Evolutionary conservation across 1,140 invertebrate species (phyloP).

Genomic region (Aradophagus sp.): DNA sequence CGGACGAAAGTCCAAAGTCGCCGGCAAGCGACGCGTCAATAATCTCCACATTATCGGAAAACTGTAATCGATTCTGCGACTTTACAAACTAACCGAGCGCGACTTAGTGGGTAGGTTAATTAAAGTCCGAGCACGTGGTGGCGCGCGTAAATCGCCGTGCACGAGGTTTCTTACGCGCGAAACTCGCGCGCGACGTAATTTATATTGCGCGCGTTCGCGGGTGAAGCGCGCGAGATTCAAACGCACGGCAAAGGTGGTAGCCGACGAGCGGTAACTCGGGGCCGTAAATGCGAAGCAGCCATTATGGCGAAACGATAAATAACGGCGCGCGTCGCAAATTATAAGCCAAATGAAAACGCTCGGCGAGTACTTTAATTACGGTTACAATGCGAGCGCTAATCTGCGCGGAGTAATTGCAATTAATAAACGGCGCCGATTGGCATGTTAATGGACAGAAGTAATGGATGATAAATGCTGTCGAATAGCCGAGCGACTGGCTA

Average conservation of each 20-base stretch:
- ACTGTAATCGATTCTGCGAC: no score
- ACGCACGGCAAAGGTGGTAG: slow-evolving; percentile 17
- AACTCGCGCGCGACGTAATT: no score
- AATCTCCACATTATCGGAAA: no score
- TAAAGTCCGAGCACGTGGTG: no score
- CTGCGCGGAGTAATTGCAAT: slow-evolving; percentile 53
- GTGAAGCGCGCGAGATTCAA: slow-evolving; percentile 2
- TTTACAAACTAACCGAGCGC: no score
- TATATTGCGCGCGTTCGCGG: no score
- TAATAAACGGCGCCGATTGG: slow-evolving; percentile 55
- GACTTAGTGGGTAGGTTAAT: no score
- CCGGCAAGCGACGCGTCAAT: no score
- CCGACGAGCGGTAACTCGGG: slow-evolving; percentile 24
- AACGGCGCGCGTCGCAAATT: slow-evolving; percentile 42
- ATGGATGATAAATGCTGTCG: slow-evolving; percentile 54
- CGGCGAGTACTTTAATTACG: slow-evolving; percentile 45
- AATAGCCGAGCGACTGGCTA: slow-evolving; percentile 39
- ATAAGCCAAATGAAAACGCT: slow-evolving; percentile 54
- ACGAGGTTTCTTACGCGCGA: no score
- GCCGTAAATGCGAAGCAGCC: slow-evolving; percentile 38
- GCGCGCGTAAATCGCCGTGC: no score
- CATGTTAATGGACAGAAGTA: slow-evolving; percentile 59
- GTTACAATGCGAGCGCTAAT: slow-evolving; percentile 52
- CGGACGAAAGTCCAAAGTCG: no score
- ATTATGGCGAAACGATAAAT: slow-evolving; percentile 48